Conservation (phyloP, 2,888 invertebrate genomes). For the Teleogryllus oceanicus region DNA sequence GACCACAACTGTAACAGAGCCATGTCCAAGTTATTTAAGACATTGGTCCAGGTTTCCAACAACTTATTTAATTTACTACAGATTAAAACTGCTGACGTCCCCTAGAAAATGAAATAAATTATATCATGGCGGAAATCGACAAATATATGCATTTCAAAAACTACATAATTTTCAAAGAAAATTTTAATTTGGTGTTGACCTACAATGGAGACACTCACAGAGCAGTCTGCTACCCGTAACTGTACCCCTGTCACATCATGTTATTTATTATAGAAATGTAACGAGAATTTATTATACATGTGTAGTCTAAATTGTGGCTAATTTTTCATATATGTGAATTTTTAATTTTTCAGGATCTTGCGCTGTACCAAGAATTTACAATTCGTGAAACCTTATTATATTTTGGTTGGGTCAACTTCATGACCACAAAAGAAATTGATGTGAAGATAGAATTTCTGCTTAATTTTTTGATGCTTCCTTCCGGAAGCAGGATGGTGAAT, state of each 20-base stretch:
- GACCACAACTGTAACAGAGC: no score
- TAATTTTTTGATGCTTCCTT: conserved; percentile 58
- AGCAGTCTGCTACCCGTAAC: conserved; percentile 30
- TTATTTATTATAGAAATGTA: conserved; percentile 5
- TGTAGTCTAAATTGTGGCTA: no score
- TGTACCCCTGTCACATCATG: neutral
- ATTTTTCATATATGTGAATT: neutral
- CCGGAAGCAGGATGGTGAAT: conserved; percentile 63
- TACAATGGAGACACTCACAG: no score
- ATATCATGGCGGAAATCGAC: no score
- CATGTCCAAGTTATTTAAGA: no score
- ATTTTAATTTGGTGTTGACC: no score
- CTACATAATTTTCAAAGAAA: no score
- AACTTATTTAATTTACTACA: no score
- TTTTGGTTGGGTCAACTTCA: conserved; percentile 79
- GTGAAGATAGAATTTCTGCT: conserved; percentile 70
- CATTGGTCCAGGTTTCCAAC: no score
- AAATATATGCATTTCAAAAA: no score
- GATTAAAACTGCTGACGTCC: no score
- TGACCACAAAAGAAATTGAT: conserved; percentile 64
- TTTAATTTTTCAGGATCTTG: conserved; percentile 58
- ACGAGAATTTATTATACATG: neutral
- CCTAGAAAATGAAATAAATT: no score
- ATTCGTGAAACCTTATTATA: conserved; percentile 78
- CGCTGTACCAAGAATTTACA: conserved; percentile 73